Percentiles rank a stretch among this genome's conserved stretches.
phyloP scores from a whole-genome alignment of 2,888 invertebrate genomes.

The Drosophila prolongata region DNA sequence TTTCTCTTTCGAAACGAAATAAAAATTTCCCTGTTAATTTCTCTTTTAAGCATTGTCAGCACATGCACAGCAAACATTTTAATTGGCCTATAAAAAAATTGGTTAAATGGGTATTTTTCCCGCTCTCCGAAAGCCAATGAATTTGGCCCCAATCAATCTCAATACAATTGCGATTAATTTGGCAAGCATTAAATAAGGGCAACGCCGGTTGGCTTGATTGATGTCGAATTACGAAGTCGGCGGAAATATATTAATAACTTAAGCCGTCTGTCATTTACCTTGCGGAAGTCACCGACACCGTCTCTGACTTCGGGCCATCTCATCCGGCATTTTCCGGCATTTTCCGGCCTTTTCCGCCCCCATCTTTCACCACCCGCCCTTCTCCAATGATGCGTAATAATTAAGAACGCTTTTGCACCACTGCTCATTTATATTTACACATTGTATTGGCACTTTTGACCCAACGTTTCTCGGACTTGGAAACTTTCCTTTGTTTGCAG shows the following conservation, averaged over 20 bases:
- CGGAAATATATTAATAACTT: slow-evolving; percentile 54
- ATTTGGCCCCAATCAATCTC: slow-evolving; percentile 58
- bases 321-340: slow-evolving; percentile 7
- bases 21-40: slow-evolving; percentile 30
- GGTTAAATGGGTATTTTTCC: slow-evolving; percentile 16
- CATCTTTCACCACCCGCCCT: neutral
- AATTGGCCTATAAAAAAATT: slow-evolving; percentile 50
- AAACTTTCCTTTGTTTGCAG: slow-evolving; percentile 60
- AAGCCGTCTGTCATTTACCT: slow-evolving; percentile 50
- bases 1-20: slow-evolving; percentile 5
- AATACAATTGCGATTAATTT: slow-evolving; percentile 67
- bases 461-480: slow-evolving; percentile 33
- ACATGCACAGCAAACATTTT: slow-evolving; percentile 47
- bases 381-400: slow-evolving; percentile 50
- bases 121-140: neutral
- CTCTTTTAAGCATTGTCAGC: slow-evolving; percentile 36
- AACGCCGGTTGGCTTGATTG: slow-evolving; percentile 40
- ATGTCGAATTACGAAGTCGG: slow-evolving; percentile 29
- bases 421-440: slow-evolving; percentile 49
- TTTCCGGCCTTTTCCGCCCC: neutral
- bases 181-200: slow-evolving; percentile 25
- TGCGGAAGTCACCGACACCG: slow-evolving; percentile 35
- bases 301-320: slow-evolving; percentile 12
- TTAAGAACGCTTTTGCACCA: slow-evolving; percentile 35
- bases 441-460: slow-evolving; percentile 70